phyloP scores from a whole-genome alignment of 2,797 vertebrate species.

The Lagocephalus sceleratus region DNA sequence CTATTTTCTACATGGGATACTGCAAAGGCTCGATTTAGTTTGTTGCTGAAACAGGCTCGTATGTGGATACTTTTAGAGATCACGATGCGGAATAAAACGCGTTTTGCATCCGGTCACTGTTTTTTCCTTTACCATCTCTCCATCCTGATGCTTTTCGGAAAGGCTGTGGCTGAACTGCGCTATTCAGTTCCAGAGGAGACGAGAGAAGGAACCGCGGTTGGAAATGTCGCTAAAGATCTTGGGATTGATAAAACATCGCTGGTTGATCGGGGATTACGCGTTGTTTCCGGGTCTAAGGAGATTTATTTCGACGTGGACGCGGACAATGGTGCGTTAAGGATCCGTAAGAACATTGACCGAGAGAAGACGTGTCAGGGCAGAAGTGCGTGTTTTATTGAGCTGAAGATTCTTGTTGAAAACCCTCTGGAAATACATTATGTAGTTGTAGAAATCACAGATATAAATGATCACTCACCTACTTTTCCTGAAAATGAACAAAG shows the following conservation, averaged over 20 bases:
- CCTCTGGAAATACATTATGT: slow-evolving; percentile 76
- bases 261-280: slow-evolving; percentile 57
- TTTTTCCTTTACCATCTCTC: slow-evolving; percentile 5
- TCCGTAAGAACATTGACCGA: slow-evolving; percentile 73
- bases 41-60: too few relatives aligned
- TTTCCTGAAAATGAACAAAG: slow-evolving; percentile 52
- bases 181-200: slow-evolving; percentile 79
- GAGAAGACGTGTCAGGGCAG: slow-evolving; percentile 68
- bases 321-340: slow-evolving; percentile 72
- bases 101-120: background rate
- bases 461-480: slow-evolving; percentile 72
- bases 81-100: too few relatives aligned
- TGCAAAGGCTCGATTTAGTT: too few relatives aligned
- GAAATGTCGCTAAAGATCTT: slow-evolving; percentile 78
- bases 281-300: slow-evolving; percentile 69
- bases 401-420: slow-evolving; percentile 76
- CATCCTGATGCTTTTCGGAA: slow-evolving; percentile 14
- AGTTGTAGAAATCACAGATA: slow-evolving; percentile 69
- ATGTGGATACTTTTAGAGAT: too few relatives aligned
- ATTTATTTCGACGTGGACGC: slow-evolving; percentile 69
- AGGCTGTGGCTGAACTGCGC: slow-evolving; percentile 62
- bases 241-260: slow-evolving; percentile 68
- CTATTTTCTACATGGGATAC: too few relatives aligned
- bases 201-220: slow-evolving; percentile 68
- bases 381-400: slow-evolving; percentile 61